Base-by-base conservation (phyloP, 2,113 vertebrate genomes). In the Sminthopsis crassicaudata region DNA sequence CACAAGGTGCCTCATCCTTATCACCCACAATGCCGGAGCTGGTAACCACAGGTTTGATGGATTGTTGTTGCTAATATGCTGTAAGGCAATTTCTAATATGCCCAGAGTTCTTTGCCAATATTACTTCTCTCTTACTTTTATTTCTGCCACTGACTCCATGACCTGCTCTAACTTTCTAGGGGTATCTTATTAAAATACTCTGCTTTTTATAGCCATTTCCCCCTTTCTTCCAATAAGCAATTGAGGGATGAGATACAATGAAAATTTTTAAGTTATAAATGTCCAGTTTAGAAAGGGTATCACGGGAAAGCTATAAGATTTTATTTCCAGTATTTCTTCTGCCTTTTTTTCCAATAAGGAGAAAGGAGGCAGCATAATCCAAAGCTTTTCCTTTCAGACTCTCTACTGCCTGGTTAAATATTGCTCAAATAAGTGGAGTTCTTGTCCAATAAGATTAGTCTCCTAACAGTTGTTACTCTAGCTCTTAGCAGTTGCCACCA, bases 401-500 rank as follows among this genome's bases (percentile, higher is more conserved):
- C 89, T 46, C 94, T 93, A 96, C 92, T 96, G 96, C 26, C 57
- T 90, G 0, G 76, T 53, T 97, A 98, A 98, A 98, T 96, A 97
- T 90, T 95, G 24, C 97, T 95, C 91, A 97, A 95, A 97, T 98
- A 97, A 98, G 95, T 36, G 96, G 19, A 94, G 91, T 97, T 50
- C 95, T 98, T 98, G 96, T 97, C 94, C 96, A 91, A 95, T 94
- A 95, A 84, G 96, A 60, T 91, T 96, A 97, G 92, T 93, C 94
- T 97, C 95, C 88, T 95, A 89, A 89, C 96, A 98, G 94, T 97
- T 98, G 90, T 97, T 98, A 95, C 92, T 46, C 92, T 11, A 92
- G 50, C 98, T 97, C 91, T 95, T 90, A 97, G 96, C 96, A 97
- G 96, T 98, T 98, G 94, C 94, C 94, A 67, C 53, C 55, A 94